Evolutionary conservation across 2,797 vertebrate genomes (phyloP).

Genomic region (Crax fasciolata): DNA sequence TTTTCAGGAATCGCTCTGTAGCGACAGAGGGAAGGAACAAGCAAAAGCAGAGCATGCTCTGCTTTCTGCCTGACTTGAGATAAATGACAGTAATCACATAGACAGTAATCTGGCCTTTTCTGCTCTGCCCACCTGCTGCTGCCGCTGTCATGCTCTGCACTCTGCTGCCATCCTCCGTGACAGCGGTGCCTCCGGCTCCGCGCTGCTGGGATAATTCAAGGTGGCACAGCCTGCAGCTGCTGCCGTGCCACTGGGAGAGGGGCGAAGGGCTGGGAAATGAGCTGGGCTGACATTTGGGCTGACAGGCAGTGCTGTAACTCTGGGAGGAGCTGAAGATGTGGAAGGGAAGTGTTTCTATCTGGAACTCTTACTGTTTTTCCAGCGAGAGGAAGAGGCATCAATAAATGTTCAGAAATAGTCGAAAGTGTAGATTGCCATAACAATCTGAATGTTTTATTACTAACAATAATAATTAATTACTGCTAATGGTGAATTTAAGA

Average conservation of each 20-base stretch:
- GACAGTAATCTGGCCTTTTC: conserved; percentile 77
- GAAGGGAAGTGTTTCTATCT: not conserved
- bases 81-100: conserved; percentile 79
- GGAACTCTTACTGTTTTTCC: not conserved
- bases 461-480: not conserved
- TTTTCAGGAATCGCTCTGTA: conserved; percentile 7
- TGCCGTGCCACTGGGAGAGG: not conserved
- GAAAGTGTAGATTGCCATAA: not conserved
- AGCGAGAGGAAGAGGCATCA: not conserved
- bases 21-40: not conserved
- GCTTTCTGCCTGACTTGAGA: conserved; percentile 71
- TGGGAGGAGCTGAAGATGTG: not conserved
- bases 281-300: not conserved
- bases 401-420: not conserved
- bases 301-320: not conserved
- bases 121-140: conserved; percentile 83
- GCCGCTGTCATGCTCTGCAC: conserved; percentile 72
- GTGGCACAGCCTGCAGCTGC: conserved; percentile 74
- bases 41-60: conserved; percentile 38
- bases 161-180: conserved; percentile 75
- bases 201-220: conserved; percentile 63
- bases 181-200: conserved; percentile 67
- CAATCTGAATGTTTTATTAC: accelerated
- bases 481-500: not conserved
- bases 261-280: not conserved